Evolutionary conservation across 2,113 vertebrate species (phyloP), one percentile per base, ranked within the genome.

Genomic region (Scomber colias): DNA sequence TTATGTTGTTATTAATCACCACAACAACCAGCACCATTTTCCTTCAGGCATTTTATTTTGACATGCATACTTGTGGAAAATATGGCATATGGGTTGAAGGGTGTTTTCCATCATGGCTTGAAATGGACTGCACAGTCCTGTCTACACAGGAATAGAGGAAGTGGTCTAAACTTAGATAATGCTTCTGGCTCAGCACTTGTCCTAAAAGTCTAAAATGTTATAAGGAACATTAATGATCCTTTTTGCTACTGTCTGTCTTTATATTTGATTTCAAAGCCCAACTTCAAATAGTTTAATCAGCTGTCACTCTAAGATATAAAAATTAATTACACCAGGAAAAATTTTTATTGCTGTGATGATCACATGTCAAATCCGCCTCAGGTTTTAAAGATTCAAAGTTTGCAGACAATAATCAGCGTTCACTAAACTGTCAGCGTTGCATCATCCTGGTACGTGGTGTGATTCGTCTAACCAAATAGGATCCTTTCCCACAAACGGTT

Each of bases 71-170:
- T 72, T 77, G 76, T 84, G 89, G 88, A 90, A 93, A 90, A 89
- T 75, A n/a, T 77, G 60, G n/a, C 59, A 59, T 46, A 48, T 44
- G 30, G 79, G 63, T 75, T 81, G 55, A 76, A 44, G 60, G 78
- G 83, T 88, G 73, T 89, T 94, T 94, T 94, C 92, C 90, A 92
- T 72, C 72, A 50, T 50, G 84, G 35, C 79, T 70, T 87, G 61
- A 90, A 93, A 90, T 83, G 77, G 73, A 79, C 70, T 53, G 16
- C 8, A 56, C 44, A 60, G 64, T 67, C 48, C 78, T 69, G 61
- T 81, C 82, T 55, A 14, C 63, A 69, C 45, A 76, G 68, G 81
- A 89, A 90, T 85, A 90, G 79, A 87, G 89, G 92, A 93, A 93
- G 90, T 92, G 64, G 56, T 88, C 82, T 91, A 87, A 92, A 89